Evolutionary conservation across 2,797 vertebrate genomes (phyloP).

Genomic region (Sebastes alutus): DNA sequence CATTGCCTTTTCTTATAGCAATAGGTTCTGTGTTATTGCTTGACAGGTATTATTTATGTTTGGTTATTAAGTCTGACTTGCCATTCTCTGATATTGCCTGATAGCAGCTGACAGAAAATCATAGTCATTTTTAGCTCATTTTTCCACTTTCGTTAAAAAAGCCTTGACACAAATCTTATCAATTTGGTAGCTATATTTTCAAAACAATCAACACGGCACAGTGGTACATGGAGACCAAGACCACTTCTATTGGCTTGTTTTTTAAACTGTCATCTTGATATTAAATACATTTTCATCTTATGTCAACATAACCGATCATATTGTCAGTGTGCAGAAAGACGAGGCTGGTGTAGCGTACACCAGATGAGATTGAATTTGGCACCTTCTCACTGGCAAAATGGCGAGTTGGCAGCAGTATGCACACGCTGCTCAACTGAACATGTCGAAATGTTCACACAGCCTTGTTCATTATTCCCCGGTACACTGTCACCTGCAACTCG

Average conservation of each 20-base stretch:
- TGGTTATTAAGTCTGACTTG: background rate
- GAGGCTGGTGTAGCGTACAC: background rate
- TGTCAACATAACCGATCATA: conserved; percentile 16
- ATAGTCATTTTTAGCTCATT: background rate
- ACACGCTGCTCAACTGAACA: background rate
- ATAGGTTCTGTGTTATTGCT: background rate
- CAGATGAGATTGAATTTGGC: conserved; percentile 17
- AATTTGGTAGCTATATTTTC: conserved; percentile 8
- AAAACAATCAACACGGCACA: conserved; percentile 10
- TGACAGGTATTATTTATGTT: background rate
- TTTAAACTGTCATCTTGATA: background rate
- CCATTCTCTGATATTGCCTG: background rate
- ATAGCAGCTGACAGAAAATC: background rate
- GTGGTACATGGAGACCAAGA: background rate
- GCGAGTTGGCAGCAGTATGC: background rate
- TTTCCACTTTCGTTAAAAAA: background rate
- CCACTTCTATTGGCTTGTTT: background rate
- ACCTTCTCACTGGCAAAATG: background rate
- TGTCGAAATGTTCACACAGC: conserved; percentile 6
- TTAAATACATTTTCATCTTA: conserved; percentile 19
- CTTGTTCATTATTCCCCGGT: conserved; percentile 22
- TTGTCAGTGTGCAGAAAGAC: background rate
- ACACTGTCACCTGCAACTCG: background rate
- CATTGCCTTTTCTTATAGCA: background rate
- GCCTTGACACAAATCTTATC: background rate